phyloP scores from a whole-genome alignment of 2,113 vertebrate genomes.

The Spermophilus dauricus region DNA sequence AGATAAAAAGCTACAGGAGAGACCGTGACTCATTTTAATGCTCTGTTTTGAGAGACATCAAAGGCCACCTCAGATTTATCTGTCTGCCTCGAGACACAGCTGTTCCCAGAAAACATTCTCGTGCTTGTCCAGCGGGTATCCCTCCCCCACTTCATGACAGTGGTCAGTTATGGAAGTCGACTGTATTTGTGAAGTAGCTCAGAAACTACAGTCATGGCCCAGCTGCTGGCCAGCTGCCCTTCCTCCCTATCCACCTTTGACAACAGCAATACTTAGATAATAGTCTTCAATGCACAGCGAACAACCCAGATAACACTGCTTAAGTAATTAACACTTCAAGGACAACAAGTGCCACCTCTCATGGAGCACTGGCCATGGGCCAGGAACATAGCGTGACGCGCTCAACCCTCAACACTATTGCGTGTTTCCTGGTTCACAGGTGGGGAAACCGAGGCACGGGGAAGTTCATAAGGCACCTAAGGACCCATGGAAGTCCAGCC shows the following conservation, averaged over 20 bases:
- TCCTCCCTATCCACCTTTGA: not conserved
- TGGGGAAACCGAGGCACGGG: not conserved
- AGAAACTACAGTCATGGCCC: not conserved
- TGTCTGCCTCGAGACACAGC: not conserved
- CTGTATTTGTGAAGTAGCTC: not conserved
- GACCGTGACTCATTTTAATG: slow-evolving; percentile 9
- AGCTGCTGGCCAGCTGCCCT: not conserved
- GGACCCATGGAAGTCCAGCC: accelerated
- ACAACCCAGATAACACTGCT: not conserved
- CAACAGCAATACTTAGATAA: not conserved
- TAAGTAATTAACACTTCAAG: not conserved
- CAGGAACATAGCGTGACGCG: not conserved
- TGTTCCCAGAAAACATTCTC: not conserved
- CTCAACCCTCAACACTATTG: not conserved
- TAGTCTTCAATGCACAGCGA: not conserved
- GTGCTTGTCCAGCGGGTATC: not conserved
- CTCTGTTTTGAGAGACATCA: slow-evolving; percentile 38
- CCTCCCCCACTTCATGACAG: not conserved
- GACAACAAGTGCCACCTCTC: not conserved
- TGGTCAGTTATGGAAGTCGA: not conserved
- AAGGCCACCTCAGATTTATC: not conserved
- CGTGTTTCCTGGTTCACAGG: not conserved
- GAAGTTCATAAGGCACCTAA: no score
- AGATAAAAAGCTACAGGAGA: not conserved
- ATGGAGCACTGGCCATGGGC: accelerated